Conservation (phyloP, 2,113 vertebrate species). For the Cololabis saira region DNA sequence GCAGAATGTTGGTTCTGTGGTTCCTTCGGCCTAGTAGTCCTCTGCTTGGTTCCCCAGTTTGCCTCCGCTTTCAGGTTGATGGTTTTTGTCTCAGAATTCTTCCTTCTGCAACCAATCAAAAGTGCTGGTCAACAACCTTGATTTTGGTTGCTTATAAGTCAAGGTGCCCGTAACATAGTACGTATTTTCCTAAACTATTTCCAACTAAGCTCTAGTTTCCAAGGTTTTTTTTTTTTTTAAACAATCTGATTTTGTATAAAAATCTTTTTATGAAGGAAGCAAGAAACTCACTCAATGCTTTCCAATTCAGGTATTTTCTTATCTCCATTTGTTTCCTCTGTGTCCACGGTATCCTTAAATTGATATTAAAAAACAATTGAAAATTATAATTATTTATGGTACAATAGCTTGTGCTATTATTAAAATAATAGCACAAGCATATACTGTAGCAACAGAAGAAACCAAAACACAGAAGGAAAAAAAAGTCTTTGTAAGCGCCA, state of each 20-base stretch:
- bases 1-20: constrained; percentile 86
- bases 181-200: too few relatives aligned
- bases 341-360: constrained; percentile 71
- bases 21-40: constrained; percentile 83
- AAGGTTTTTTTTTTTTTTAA: too few relatives aligned
- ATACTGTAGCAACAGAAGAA: not conserved
- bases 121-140: not conserved
- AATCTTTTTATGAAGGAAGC: not conserved
- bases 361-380: constrained; percentile 16
- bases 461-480: not conserved
- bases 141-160: too few relatives aligned
- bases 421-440: not conserved
- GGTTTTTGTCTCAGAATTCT: constrained; percentile 83
- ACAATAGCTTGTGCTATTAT: too few relatives aligned
- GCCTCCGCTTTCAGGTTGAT: constrained; percentile 77
- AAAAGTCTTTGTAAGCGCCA: not conserved
- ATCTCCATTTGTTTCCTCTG: constrained; percentile 82
- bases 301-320: constrained; percentile 81
- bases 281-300: constrained; percentile 85
- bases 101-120: constrained; percentile 63
- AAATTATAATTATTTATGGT: too few relatives aligned
- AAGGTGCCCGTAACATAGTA: too few relatives aligned
- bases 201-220: too few relatives aligned
- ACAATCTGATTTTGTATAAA: not conserved
- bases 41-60: constrained; percentile 79